phyloP scores from a whole-genome alignment of 2,797 vertebrate genomes.

The Pygocentrus nattereri region DNA sequence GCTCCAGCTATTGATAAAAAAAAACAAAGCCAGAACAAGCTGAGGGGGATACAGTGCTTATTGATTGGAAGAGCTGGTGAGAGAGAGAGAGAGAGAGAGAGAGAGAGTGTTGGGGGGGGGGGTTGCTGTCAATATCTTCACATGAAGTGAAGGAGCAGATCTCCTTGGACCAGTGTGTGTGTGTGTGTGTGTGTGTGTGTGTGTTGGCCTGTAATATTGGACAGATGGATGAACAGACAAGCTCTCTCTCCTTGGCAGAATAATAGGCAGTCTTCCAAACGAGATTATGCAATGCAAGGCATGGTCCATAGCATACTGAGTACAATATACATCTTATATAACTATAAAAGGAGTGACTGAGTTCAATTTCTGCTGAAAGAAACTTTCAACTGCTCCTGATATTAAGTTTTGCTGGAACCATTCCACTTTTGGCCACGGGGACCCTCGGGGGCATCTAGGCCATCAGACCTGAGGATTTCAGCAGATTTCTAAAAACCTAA shows the following conservation, averaged over 20 bases:
- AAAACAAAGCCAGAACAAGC: conserved; percentile 33
- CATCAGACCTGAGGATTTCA: too few relatives aligned
- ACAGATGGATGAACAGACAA: conserved; percentile 47
- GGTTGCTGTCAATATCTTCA: conserved; percentile 79
- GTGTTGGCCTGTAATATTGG: conserved; percentile 25
- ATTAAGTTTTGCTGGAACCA: not conserved
- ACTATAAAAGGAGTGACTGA: not conserved
- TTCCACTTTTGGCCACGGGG: not conserved
- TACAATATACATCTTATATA: conserved; percentile 7
- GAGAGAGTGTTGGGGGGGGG: conserved; percentile 51
- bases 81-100: not conserved
- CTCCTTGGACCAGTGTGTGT: conserved; percentile 74
- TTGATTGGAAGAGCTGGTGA: conserved; percentile 37
- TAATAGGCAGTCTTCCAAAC: conserved; percentile 23
- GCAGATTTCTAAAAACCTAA: too few relatives aligned
- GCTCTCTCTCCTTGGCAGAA: conserved; percentile 26
- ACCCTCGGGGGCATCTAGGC: too few relatives aligned
- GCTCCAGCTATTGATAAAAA: conserved; percentile 41
- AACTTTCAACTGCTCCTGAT: not conserved
- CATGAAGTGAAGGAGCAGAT: conserved; percentile 79
- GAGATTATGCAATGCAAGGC: conserved; percentile 26
- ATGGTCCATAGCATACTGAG: conserved; percentile 17
- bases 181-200: conserved; percentile 39
- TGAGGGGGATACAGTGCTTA: conserved; percentile 45
- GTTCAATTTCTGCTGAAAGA: not conserved